Evolutionary conservation across 2,797 vertebrate genomes (phyloP).

Genomic region (Bufotes viridis): DNA sequence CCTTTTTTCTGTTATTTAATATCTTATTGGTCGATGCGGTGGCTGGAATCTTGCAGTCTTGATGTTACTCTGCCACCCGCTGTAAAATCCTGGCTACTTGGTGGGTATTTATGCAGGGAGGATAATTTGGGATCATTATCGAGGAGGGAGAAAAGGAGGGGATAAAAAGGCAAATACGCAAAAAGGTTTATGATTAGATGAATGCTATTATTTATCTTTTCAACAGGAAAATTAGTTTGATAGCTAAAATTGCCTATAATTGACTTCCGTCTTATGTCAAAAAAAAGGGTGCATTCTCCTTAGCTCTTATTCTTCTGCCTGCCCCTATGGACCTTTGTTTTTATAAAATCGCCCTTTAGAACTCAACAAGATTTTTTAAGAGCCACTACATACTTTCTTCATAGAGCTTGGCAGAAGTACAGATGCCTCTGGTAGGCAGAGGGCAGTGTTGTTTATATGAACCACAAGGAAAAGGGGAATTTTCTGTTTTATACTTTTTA

Average conservation of each 20-base stretch:
- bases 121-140: constrained; percentile 52
- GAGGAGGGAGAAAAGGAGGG: constrained; percentile 53
- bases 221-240: constrained; percentile 63
- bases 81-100: background rate
- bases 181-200: constrained; percentile 50
- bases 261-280: constrained; percentile 52
- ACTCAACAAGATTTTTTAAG: background rate
- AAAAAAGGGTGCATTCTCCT: background rate
- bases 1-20: background rate
- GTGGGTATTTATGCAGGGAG: constrained; percentile 60
- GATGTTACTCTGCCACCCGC: constrained; percentile 45
- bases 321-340: background rate
- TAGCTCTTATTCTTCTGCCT: background rate
- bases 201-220: constrained; percentile 58
- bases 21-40: background rate
- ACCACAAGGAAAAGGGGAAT: background rate
- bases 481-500: background rate
- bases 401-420: background rate
- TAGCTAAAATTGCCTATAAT: constrained; percentile 66
- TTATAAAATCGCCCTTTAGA: background rate
- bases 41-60: background rate
- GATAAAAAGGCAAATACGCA: constrained; percentile 53
- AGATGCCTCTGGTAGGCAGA: background rate
- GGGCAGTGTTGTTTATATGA: background rate
- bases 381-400: background rate